Percentiles rank a stretch among this genome's conserved stretches.
These are phyloP conservation scores for Athalia rosae DNA, from an alignment of 2,888 invertebrate species.

Conservation along the genomic window DNA sequence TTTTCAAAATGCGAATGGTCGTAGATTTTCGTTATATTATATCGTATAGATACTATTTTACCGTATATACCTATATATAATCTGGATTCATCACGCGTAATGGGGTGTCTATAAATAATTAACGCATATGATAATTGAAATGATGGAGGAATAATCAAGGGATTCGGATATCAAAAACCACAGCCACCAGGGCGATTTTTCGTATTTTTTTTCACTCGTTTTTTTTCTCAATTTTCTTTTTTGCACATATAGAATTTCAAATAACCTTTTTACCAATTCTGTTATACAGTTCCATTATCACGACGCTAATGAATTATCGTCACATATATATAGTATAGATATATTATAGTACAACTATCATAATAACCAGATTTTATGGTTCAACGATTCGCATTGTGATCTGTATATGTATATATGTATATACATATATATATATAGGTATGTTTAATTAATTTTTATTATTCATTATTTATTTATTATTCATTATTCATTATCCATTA, in stretches of 20 bases:
- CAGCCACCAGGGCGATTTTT: not conserved
- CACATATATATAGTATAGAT: not conserved
- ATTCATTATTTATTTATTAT: conserved; percentile 1
- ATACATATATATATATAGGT: not conserved
- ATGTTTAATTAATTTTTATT: not conserved
- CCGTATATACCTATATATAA: not conserved
- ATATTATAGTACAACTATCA: not conserved
- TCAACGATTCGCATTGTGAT: conserved; percentile 25
- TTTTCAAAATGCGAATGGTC: conserved; percentile 41
- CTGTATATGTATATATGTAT: not conserved
- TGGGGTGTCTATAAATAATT: not conserved
- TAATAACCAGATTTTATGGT: not conserved
- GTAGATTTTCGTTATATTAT: not conserved
- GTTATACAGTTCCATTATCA: not conserved
- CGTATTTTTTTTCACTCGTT: too few species aligned
- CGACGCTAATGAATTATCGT: conserved; percentile 12
- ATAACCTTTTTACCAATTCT: not conserved
- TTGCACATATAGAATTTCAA: too few species aligned
- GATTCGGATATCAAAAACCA: conserved; percentile 4
- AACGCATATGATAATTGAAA: not conserved
- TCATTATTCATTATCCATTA: not conserved
- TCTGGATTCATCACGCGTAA: conserved; percentile 30
- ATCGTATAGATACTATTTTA: too few species aligned
- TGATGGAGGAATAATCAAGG: not conserved
- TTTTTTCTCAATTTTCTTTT: too few species aligned